A percentile compares a stretch with the other conserved stretches of the same genome.
phyloP scores from a whole-genome alignment of 2,113 vertebrate species.

The Nipponia nippon region DNA sequence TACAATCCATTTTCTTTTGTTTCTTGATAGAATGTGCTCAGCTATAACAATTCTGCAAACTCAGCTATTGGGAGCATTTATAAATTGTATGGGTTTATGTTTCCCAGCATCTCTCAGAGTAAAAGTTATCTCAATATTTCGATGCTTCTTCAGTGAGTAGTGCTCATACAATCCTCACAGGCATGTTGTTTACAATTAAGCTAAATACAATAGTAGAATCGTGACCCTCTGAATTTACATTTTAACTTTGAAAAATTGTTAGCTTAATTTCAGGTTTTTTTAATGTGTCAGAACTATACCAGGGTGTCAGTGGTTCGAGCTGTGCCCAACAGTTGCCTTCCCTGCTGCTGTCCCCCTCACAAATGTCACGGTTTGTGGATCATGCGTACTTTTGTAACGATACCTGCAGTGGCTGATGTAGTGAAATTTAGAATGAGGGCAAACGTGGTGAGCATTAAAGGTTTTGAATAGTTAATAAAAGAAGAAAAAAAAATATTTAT shows the following conservation, averaged over 20 bases:
- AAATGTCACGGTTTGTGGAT: not conserved
- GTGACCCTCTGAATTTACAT: not conserved
- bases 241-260: not conserved
- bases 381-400: rapidly evolving
- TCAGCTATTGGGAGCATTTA: not conserved
- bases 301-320: rapidly evolving
- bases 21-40: not conserved
- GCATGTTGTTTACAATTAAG: not conserved
- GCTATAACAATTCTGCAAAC: not conserved
- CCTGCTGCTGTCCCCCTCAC: not conserved
- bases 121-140: not conserved
- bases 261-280: not conserved
- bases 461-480: not conserved
- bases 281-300: not conserved
- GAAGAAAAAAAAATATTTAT: not conserved
- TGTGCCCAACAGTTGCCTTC: rapidly evolving
- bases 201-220: not conserved
- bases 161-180: not conserved
- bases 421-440: not conserved
- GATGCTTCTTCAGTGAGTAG: not conserved
- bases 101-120: not conserved
- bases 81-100: not conserved
- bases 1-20: not conserved
- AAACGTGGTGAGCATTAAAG: not conserved
- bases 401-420: not conserved